Evolutionary conservation across 2,888 invertebrate species (phyloP), one percentile per base, ranked within the genome.

Genomic region (Hypomecis punctinalis): DNA sequence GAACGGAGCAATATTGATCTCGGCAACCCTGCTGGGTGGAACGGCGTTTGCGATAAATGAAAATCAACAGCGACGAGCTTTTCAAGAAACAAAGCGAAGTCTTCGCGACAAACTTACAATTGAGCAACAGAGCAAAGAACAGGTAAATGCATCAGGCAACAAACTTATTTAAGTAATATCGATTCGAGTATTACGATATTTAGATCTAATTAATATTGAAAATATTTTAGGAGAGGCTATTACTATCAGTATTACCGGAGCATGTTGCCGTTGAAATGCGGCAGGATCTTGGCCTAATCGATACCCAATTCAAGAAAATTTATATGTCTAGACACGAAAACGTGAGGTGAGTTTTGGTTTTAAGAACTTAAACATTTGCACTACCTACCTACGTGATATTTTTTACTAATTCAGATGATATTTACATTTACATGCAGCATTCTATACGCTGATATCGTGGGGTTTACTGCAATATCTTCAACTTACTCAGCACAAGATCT

Each of bases 261-360:
- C 99, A 99, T 89, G 98, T 99, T 66, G 99, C 99, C 13, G 97
- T 98, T 58, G 98, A 98, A 90, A 99, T 99, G 98, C 94, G 98
- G 43, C 96, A 98, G 83, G 99, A 99, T 84, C 94, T 99, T 71
- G 98, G 98, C 36, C 96, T 97, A 36, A 96, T 97, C 66, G 97
- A 98, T 81, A 98, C 98, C 3, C 98, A 98, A 85, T 99, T 99
- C 89, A 98, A 98, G 91, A 98, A 98, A 92, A 98, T 99, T 82
- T 99, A 98, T 89, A 98, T 99, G 98, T 98, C 97, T 75, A 94
- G 98, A 23, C 98, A 98, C 86, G 98, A 99, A 89, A 98, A 99
- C 87, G 98, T 99, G 80, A 98, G 98, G 96, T 97, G 92, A 91
- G 93, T 76, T 45, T 56, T 46, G 35, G 11, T 23, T 4, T 8